Percentiles rank a stretch among this genome's conserved stretches.
Conservation (phyloP, 2,113 vertebrate species). For the Gadus macrocephalus region DNA sequence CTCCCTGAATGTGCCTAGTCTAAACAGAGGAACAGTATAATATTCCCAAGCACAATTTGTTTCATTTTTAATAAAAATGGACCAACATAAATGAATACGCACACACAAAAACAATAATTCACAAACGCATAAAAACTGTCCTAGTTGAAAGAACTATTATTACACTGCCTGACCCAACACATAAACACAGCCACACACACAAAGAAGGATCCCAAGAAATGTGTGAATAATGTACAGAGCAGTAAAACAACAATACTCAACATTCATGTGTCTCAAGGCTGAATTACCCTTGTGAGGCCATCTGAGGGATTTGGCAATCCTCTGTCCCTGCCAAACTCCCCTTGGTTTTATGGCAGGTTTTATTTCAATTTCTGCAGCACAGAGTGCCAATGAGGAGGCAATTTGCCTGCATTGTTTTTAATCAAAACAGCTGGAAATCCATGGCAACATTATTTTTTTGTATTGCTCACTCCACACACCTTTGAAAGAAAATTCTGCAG, state of each 20-base stretch:
- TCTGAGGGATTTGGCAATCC: constrained; percentile 28
- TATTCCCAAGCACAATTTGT: too few species aligned
- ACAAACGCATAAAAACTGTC: neutral
- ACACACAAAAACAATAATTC: constrained; percentile 8
- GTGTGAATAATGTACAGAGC: constrained; percentile 31
- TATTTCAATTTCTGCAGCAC: constrained; percentile 48
- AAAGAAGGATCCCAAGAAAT: constrained; percentile 46
- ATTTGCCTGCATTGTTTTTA: constrained; percentile 38
- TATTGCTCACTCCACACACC: constrained; percentile 12
- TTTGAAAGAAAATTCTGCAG: neutral
- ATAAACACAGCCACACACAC: constrained; percentile 22
- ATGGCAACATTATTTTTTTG: constrained; percentile 29
- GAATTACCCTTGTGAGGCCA: constrained; percentile 37
- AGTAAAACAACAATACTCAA: constrained; percentile 54
- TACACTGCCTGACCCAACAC: constrained; percentile 7
- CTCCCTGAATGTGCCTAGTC: too few species aligned
- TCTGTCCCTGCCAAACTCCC: constrained; percentile 46
- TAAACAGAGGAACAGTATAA: too few species aligned
- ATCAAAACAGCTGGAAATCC: constrained; percentile 37
- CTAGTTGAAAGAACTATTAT: neutral
- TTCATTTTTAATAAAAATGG: too few species aligned
- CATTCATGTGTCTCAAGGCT: constrained; percentile 46
- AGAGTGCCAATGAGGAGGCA: constrained; percentile 44
- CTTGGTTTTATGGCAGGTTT: constrained; percentile 45
- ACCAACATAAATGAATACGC: neutral